Conservation (phyloP, 2,113 vertebrate genomes). For the Agelaius phoeniceus region DNA sequence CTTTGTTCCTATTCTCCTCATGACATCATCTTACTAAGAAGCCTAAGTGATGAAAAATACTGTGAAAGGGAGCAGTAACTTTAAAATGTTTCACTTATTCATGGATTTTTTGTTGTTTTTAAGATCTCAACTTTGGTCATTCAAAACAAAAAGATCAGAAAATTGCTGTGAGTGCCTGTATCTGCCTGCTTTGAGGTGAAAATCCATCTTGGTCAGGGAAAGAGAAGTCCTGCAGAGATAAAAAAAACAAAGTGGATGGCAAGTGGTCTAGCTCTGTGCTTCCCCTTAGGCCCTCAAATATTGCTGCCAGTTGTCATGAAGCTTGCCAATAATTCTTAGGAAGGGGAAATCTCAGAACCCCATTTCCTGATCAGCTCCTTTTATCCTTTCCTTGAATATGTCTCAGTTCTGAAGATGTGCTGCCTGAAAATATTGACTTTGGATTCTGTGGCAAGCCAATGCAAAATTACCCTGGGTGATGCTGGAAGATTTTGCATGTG, state of each 20-base stretch:
- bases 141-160: neutral
- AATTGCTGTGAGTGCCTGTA: neutral
- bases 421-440: neutral
- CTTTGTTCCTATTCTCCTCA: neutral
- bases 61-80: neutral
- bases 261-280: neutral
- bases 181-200: neutral
- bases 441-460: neutral
- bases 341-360: neutral
- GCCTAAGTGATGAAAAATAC: neutral
- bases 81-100: neutral
- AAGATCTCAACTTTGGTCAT: neutral
- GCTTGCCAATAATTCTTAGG: neutral
- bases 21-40: neutral
- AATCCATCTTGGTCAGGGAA: neutral
- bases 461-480: neutral
- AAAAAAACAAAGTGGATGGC: neutral
- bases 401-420: neutral
- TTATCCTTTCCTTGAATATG: neutral
- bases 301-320: neutral
- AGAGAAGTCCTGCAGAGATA: neutral
- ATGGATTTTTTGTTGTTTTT: neutral
- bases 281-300: neutral
- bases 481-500: neutral
- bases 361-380: neutral